Percentiles rank a stretch among this genome's conserved stretches.
Evolutionary conservation across 2,797 vertebrate species (phyloP).

Genomic region (Notamacropus eugenii): DNA sequence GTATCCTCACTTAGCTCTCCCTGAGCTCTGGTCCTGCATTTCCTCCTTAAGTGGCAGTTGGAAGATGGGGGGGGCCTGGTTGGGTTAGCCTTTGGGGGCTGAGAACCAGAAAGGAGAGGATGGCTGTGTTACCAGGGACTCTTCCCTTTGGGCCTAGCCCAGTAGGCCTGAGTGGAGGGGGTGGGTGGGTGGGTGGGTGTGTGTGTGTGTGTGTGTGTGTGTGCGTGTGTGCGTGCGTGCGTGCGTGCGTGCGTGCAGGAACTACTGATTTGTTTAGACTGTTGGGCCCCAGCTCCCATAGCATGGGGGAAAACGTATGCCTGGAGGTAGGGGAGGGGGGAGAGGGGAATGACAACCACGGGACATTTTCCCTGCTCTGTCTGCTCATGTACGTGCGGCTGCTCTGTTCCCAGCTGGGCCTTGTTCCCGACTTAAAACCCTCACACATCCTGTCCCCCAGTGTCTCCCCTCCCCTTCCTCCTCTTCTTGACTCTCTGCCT

Average conservation of each 20-base stretch:
- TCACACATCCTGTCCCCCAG: not conserved
- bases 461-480: not conserved
- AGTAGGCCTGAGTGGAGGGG: not conserved
- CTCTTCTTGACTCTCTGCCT: not conserved
- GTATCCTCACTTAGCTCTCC: not conserved
- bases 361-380: not conserved
- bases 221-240: too few species aligned
- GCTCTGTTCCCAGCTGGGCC: constrained; percentile 50
- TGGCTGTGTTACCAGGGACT: not conserved
- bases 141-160: not conserved
- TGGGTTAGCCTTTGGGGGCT: not conserved
- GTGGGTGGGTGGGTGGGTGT: too few species aligned
- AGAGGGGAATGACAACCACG: not conserved
- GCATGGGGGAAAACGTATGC: constrained; percentile 43
- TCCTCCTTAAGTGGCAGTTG: not conserved
- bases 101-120: not conserved
- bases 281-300: not conserved
- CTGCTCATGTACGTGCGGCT: constrained; percentile 37
- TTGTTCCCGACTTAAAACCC: not conserved
- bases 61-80: not conserved
- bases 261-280: constrained; percentile 31
- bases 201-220: too few species aligned
- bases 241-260: too few species aligned
- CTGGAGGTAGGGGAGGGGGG: not conserved
- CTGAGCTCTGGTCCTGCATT: not conserved